Conservation (phyloP, 2,888 invertebrate species). For the Rhabditophanes sp. region DNA sequence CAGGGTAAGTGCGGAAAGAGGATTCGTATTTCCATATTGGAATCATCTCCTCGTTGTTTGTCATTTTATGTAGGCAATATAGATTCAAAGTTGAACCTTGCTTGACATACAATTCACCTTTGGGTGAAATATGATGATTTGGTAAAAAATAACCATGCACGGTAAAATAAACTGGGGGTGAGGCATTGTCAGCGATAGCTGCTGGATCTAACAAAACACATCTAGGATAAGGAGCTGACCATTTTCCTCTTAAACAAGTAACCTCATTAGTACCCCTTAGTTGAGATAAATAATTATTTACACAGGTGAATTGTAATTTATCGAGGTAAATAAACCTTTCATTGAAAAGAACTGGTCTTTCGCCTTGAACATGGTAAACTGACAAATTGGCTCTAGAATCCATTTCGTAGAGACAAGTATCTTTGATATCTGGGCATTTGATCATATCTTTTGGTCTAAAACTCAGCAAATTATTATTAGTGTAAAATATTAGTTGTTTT, state of each 20-base stretch:
- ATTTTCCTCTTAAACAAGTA: slow-evolving; percentile 19
- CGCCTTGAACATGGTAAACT: slow-evolving; percentile 24
- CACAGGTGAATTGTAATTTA: slow-evolving; percentile 26
- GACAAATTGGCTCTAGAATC: slow-evolving; percentile 17
- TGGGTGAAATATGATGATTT: slow-evolving; percentile 27
- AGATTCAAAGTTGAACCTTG: slow-evolving; percentile 32
- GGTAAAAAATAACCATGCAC: no score
- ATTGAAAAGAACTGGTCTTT: slow-evolving; percentile 33
- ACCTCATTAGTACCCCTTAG: slow-evolving; percentile 12
- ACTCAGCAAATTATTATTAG: no score
- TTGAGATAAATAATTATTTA: slow-evolving; percentile 22
- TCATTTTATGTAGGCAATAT: slow-evolving; percentile 21
- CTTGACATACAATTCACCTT: slow-evolving; percentile 26
- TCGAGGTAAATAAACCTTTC: slow-evolving; percentile 30
- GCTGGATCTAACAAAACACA: slow-evolving; percentile 14
- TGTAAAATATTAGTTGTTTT: no score
- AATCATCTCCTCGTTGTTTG: slow-evolving; percentile 3
- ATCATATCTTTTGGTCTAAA: no score
- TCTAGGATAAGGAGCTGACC: slow-evolving; percentile 13
- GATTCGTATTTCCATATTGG: no score
- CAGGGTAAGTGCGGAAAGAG: no score
- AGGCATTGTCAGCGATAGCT: no score
- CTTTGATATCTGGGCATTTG: no score
- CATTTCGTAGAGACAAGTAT: no score
- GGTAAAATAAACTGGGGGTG: no score